Base-by-base conservation (phyloP, 2,888 invertebrate genomes). In the Dysmachus trigonus region DNA sequence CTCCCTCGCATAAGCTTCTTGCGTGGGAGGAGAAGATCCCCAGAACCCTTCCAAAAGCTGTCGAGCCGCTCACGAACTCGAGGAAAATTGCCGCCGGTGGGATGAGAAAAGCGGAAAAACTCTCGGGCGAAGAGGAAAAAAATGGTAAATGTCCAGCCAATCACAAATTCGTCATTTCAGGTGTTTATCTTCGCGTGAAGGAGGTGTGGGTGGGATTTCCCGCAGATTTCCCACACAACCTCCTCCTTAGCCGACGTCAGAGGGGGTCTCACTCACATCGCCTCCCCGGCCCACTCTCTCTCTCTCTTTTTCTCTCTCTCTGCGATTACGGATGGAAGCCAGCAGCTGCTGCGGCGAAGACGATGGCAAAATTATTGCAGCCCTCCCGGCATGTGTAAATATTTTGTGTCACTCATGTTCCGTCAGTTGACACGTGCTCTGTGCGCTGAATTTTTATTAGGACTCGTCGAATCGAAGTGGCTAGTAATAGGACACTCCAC, bases 181-280 rank as follows among this genome's bases (percentile, higher is more conserved):
- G 82, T 86, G 22, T 82, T 82, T 86, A 74, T 82, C 73, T 33
- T 71, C 30, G 41, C 81, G 41, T 86, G 53, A 73, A 86, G 62
- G 72, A n/a, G 82, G 86, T 73, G 74, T 82, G 74, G 82, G 86
- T 35, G 86, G 79, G 82, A 86, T 86, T 86, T 86, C 73, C 27
- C n/a, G 51, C 31, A 13, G 22, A 27, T 62, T 41, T 81, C 72
- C n/a, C 74, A 47, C 35, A n/a, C n/a, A 47, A 7, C 47, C 47
- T 2, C 73, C 27, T 31, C 35, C 53, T 76, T 10, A 3, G 74
- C 77, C 47, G 33, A 15, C 4, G 53, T 53, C 53, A 10, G 53
- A 5, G 1, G 38, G 38, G 38, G 38, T 13, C 38, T 3, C 38
- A 22, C 22, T 2, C 62, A 27, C 18, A 41, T 8, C 41, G 10